phyloP scores from a whole-genome alignment of 2,113 vertebrate genomes.

The Tenrec ecaudatus region DNA sequence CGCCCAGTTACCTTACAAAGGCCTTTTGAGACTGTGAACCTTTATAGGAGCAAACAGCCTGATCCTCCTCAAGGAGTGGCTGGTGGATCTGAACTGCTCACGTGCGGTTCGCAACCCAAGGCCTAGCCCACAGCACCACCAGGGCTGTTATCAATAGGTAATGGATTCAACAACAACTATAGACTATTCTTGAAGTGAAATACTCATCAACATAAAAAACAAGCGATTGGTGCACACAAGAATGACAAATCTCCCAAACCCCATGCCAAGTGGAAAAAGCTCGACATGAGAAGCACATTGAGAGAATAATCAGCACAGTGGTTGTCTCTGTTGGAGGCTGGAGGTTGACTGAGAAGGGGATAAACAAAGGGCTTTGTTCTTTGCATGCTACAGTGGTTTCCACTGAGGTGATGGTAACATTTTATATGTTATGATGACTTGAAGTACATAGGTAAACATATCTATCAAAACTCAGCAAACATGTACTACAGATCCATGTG shows the following conservation, averaged over 20 bases:
- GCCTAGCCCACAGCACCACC: no score
- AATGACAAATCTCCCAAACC: background rate
- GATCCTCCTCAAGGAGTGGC: no score
- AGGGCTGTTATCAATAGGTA: no score
- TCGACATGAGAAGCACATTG: background rate
- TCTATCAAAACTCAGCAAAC: conserved; percentile 26
- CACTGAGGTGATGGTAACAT: background rate
- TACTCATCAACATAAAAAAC: background rate
- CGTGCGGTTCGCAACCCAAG: no score
- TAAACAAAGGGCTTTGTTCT: background rate
- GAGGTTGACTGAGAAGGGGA: background rate
- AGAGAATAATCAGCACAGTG: background rate
- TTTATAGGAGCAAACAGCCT: no score
- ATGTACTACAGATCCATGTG: background rate
- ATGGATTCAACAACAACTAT: no score
- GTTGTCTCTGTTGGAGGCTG: background rate
- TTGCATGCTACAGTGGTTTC: background rate
- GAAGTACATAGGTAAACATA: background rate
- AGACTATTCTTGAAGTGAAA: background rate
- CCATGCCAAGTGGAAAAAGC: background rate
- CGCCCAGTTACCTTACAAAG: no score
- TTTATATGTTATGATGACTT: background rate
- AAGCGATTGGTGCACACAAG: no score
- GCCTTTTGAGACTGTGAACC: no score
- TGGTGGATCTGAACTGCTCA: no score